Evolutionary conservation across 2,113 vertebrate genomes (phyloP).

Genomic region (zebrafish (Danio rerio)): GRCz12tu NC_133185.1:4575001-4575500

Average conservation of each 20-base stretch:
- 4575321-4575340: background rate
- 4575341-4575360: conserved; percentile 34
- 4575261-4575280: conserved; percentile 12
- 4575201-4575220: background rate
- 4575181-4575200: background rate
- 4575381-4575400: conserved; percentile 46
- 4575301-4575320: background rate
- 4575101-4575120: too few relatives aligned
- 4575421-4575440: conserved; percentile 45
- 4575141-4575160: background rate
- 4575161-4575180: background rate
- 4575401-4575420: conserved; percentile 45
- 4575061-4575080: too few relatives aligned
- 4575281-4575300: background rate
- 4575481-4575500: conserved; percentile 29
- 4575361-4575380: conserved; percentile 42
- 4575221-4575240: conserved; percentile 3
- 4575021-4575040: too few relatives aligned
- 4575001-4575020: too few relatives aligned
- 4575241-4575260: background rate
- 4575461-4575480: conserved; percentile 17
- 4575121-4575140: too few relatives aligned
- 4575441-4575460: conserved; percentile 26
- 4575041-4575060: too few relatives aligned
- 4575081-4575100: too few relatives aligned